These are phyloP conservation scores for Pterois miles DNA, from an alignment of 2,797 vertebrate genomes.

Conservation along the genomic window DNA sequence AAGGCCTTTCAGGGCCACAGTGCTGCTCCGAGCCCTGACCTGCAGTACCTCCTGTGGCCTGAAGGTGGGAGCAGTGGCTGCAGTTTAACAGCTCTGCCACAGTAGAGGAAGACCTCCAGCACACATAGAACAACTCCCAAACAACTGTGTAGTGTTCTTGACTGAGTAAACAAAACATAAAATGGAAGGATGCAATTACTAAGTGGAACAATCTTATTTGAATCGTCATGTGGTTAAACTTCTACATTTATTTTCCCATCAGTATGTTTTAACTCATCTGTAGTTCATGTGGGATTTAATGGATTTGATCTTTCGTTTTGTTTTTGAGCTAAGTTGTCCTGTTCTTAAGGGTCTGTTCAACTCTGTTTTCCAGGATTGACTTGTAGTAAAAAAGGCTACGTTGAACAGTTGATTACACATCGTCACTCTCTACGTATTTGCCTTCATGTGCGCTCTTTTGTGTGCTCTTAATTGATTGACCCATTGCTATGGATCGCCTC, in stretches of 20 bases:
- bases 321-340: not conserved
- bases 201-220: not conserved
- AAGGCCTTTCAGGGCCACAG: slow-evolving; percentile 45
- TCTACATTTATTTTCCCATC: not conserved
- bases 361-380: not conserved
- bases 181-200: slow-evolving; percentile 5
- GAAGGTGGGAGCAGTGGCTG: slow-evolving; percentile 93
- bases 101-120: slow-evolving; percentile 49
- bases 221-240: not conserved
- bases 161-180: slow-evolving; percentile 36
- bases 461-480: slow-evolving; percentile 79
- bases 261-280: not conserved
- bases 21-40: slow-evolving; percentile 32
- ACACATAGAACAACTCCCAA: slow-evolving; percentile 13
- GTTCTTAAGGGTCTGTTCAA: not conserved
- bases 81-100: slow-evolving; percentile 64
- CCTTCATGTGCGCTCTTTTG: slow-evolving; percentile 65
- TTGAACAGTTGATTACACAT: slow-evolving; percentile 71
- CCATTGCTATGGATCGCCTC: slow-evolving; percentile 67
- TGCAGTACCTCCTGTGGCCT: slow-evolving; percentile 69
- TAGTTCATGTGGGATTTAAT: not conserved
- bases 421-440: slow-evolving; percentile 52
- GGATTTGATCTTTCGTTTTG: not conserved
- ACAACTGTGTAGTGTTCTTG: slow-evolving; percentile 39
- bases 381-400: not conserved